phyloP scores from a whole-genome alignment of 2,113 vertebrate genomes.

The Microcebus ravelobensis region DNA sequence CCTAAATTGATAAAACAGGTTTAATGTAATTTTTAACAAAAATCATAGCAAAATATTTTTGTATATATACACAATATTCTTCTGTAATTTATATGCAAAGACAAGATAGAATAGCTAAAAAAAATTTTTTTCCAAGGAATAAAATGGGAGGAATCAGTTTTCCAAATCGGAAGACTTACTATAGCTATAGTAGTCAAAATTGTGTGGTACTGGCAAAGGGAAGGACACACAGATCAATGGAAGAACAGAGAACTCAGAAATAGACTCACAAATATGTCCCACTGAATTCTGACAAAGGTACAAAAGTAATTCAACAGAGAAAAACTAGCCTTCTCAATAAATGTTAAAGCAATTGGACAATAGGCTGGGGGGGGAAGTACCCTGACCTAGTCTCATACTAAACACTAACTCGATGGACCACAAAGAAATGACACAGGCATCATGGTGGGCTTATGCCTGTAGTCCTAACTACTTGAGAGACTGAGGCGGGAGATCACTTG shows the following conservation, averaged over 20 bases:
- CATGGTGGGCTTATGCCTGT: too few relatives aligned
- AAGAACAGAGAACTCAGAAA: background rate
- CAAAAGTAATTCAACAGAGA: background rate
- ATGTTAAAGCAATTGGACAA: background rate
- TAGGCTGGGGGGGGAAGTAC: background rate
- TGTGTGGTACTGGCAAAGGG: background rate
- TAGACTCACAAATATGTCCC: background rate
- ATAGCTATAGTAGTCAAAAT: background rate
- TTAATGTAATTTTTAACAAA: background rate
- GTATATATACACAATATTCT: background rate
- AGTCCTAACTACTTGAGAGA: too few relatives aligned
- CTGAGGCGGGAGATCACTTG: too few relatives aligned
- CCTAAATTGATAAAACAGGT: background rate
- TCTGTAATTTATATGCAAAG: background rate
- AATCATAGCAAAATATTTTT: background rate
- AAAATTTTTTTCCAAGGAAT: background rate
- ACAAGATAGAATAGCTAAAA: background rate
- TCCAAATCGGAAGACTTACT: background rate
- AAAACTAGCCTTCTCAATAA: background rate
- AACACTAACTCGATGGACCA: background rate
- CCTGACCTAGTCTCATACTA: background rate
- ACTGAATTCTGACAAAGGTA: background rate
- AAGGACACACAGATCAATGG: background rate
- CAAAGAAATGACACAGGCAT: too few relatives aligned
- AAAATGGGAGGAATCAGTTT: background rate